Base-by-base conservation (phyloP, 2,888 invertebrate species). In the Patella ulyssiponensis region DNA sequence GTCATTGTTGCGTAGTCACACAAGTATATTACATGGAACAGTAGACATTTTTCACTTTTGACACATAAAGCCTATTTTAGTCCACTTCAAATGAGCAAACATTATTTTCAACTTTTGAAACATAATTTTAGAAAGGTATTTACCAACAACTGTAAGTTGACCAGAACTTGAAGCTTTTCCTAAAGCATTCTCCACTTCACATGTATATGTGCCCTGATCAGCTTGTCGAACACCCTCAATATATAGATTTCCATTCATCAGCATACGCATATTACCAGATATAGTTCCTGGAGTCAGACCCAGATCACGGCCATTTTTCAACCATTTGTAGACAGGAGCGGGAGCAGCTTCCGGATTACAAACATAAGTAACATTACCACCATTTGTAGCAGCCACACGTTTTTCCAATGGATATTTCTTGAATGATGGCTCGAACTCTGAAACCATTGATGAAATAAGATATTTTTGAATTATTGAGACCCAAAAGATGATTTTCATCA, bases 271-370 rank as follows among this genome's bases (percentile, higher is more conserved):
- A 20, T 71, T 76, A 27, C 78, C 80, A 15, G 77, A 77, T 11
- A 71, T 64, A 12, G 79, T 72, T 1, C 84, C 85, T 53, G 73
- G 76, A 11, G 64, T 71, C 27, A 83, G 75, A 3, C 77, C 79
- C 2, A 82, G 77, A 70, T 72, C 52, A 23, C 33, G 54, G 51
- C 72, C 77, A 70, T 85, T 80, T 33, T 81, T 78, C 9, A 73
- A 52, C 83, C 83, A 85, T n/a, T 72, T 69, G 27, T 79, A 82
- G 0, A 75, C 78, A 1, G 84, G 83, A 14, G 44, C 20, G 0
- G 98, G 98, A 0, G 98, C 97, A 17, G 98, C 97, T 92, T 98
- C 98, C 0, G 98, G 98, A 89, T 96, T 95, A 90, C 98, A 98
- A 76, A 94, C 94, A 75, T 98, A 95, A 0, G 98, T 97, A 0